Base-by-base conservation (phyloP, 2,888 invertebrate species). In the Lochmaea crataegi region DNA sequence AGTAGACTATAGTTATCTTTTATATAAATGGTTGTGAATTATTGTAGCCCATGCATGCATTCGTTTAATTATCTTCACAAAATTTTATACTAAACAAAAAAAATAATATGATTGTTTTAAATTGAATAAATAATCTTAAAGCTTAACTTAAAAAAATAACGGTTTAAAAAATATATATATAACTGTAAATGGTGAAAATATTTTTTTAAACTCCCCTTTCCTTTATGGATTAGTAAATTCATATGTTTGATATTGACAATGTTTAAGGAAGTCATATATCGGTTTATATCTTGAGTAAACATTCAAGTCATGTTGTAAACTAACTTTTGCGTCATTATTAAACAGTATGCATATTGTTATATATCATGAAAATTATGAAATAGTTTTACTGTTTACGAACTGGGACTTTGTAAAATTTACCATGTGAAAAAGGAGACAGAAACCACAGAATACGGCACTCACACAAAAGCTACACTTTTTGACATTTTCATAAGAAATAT, bases 271-370 rank as follows among this genome's bases (percentile, higher is more conserved):
- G 53, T 53, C 53, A 18, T 18, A 18, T 16, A 53, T 53, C 53
- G 53, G 53, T 53, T 53, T 53, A 53, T 53, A 53, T 53, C 53
- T 53, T 18, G 9, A 53, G 53, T 53, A 53, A 53, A 53, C 18
- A 53, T 53, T 18, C 16, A 16, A 18, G 16, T 45, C 45, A 53
- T 53, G 16, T 16, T 16, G 9, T 53, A 53, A 51, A 16, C 53
- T 18, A 51, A 5, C 16, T 51, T 53, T 53, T 53, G 16, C 53
- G 18, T 53, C 53, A 53, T 53, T 16, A n/a, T n/a, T n/a, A 14
- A 51, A 45, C 45, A 45, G 45, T 14, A n/a, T 51, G 16, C 16
- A 53, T 53, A 3, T n/a, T 48, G 5, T 48, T n/a, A n/a, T 53
- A 53, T 53, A 16, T 18, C 4, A 53, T 11, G 11, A 53, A 53